These are phyloP conservation scores for Eulimnadia texana DNA, from an alignment of 1,140 invertebrate genomes.

Conservation along the genomic window DNA sequence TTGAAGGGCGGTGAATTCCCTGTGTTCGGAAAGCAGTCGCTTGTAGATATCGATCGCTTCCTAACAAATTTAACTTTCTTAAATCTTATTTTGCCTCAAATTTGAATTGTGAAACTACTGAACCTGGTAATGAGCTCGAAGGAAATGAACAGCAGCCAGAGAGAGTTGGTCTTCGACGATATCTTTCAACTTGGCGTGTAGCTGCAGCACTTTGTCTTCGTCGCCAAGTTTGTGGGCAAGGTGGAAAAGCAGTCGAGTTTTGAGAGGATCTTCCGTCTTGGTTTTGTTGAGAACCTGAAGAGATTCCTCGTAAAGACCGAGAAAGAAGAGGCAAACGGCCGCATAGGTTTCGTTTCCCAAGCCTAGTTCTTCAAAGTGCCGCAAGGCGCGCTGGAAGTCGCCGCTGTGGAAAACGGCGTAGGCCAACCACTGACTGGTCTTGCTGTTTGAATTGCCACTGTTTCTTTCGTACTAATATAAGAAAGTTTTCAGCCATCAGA, in stretches of 20 bases:
- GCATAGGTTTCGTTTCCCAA: slow-evolving; percentile 16
- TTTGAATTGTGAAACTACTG: too few species aligned
- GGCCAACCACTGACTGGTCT: slow-evolving; percentile 71
- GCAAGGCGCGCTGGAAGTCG: slow-evolving; percentile 75
- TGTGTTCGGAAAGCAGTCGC: slow-evolving; percentile 76
- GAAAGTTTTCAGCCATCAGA: neutral
- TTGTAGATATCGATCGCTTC: slow-evolving; percentile 99
- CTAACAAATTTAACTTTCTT: too few species aligned
- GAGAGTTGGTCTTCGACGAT: slow-evolving; percentile 88
- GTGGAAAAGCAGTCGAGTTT: slow-evolving; percentile 78
- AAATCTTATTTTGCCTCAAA: too few species aligned
- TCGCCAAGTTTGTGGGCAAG: slow-evolving; percentile 84
- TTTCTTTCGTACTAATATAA: slow-evolving; percentile 35
- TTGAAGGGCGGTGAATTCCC: slow-evolving; percentile 35
- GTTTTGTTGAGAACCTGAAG: slow-evolving; percentile 28
- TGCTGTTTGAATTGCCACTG: slow-evolving; percentile 39
- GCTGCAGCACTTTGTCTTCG: slow-evolving; percentile 62
- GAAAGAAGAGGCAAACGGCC: slow-evolving; percentile 88
- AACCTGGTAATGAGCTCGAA: slow-evolving; percentile 86
- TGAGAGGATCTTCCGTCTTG: slow-evolving; percentile 37
- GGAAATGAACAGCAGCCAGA: slow-evolving; percentile 89
- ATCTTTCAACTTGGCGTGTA: slow-evolving; percentile 71
- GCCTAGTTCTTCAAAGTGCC: slow-evolving; percentile 44
- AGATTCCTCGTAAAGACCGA: slow-evolving; percentile 64
- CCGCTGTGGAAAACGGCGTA: slow-evolving; percentile 92